Conservation (phyloP, 2,888 invertebrate genomes). For the Acanthosepion pharaonis region DNA sequence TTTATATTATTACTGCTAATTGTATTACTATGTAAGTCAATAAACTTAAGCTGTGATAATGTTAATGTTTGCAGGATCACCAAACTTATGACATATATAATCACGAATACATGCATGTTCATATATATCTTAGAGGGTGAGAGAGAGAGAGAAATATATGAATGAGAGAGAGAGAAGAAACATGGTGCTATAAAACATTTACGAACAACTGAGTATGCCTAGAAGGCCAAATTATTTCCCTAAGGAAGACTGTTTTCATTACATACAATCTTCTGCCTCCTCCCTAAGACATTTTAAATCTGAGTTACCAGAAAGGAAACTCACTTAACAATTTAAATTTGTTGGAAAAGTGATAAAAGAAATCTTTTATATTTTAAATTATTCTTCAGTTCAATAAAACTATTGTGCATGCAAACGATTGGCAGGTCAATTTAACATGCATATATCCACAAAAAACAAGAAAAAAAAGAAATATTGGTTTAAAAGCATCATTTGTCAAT, state of each 20-base stretch:
- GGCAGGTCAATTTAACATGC: not conserved
- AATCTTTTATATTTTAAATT: not conserved
- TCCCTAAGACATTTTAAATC: not conserved
- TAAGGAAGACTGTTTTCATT: not conserved
- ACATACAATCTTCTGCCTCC: not conserved
- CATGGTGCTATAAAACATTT: not conserved
- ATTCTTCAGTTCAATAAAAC: not conserved
- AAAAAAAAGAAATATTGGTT: no score
- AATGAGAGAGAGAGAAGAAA: not conserved
- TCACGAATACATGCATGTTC: not conserved
- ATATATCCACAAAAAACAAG: not conserved
- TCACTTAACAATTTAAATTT: not conserved
- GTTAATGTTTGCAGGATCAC: not conserved
- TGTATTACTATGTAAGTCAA: not conserved
- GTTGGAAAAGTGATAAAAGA: not conserved
- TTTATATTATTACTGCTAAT: not conserved
- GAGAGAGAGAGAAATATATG: not conserved
- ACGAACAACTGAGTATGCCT: not conserved
- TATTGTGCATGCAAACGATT: not conserved
- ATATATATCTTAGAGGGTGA: not conserved
- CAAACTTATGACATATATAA: not conserved
- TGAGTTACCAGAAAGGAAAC: not conserved
- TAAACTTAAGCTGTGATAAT: not conserved
- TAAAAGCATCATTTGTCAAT: no score
- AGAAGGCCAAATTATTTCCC: no score